Percentiles rank a stretch among this genome's conserved stretches.
Evolutionary conservation across 1,140 invertebrate species (phyloP).

Genomic region (Penaeus vannamei): DNA sequence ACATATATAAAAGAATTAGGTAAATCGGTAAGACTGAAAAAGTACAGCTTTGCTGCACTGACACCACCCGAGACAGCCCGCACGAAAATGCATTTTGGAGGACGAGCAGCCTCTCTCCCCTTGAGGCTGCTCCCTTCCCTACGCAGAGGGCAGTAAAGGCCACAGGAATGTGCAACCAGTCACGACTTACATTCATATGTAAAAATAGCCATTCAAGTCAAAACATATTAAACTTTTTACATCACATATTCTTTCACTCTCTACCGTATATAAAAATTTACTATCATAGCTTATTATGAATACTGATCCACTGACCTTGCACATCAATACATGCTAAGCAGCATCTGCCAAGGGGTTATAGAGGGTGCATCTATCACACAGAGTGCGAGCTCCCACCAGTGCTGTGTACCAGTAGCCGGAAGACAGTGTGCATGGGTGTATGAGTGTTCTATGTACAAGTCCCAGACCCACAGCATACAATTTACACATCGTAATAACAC

Average conservation of each 20-base stretch:
- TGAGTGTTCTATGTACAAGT: slow-evolving; percentile 53
- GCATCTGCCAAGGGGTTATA: slow-evolving; percentile 51
- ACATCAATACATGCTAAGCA: slow-evolving; percentile 57
- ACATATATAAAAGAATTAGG: slow-evolving; percentile 38
- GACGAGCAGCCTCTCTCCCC: slow-evolving; percentile 63
- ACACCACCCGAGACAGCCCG: slow-evolving; percentile 49
- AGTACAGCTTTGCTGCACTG: slow-evolving; percentile 26
- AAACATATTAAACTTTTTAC: slow-evolving; percentile 38
- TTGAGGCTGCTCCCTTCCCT: slow-evolving; percentile 63
- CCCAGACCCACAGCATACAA: slow-evolving; percentile 58
- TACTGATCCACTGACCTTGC: slow-evolving; percentile 56
- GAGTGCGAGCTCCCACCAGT: slow-evolving; percentile 60
- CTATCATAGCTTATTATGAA: slow-evolving; percentile 57
- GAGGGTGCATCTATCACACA: slow-evolving; percentile 62
- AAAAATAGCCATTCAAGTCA: slow-evolving; percentile 61
- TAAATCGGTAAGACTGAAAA: slow-evolving; percentile 29
- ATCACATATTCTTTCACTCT: slow-evolving; percentile 44
- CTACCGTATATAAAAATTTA: slow-evolving; percentile 51
- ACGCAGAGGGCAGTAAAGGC: slow-evolving; percentile 61
- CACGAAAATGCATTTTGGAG: slow-evolving; percentile 54
- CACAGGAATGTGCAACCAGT: slow-evolving; percentile 61
- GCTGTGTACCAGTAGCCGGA: slow-evolving; percentile 58
- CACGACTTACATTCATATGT: slow-evolving; percentile 50
- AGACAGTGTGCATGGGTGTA: slow-evolving; percentile 55
- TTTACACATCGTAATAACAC: slow-evolving; percentile 50